Evolutionary conservation across 92 coral and sea anemone genomes (phyloP), one percentile per base, ranked within the genome.

Genomic region (Actinernus sp.): DNA sequence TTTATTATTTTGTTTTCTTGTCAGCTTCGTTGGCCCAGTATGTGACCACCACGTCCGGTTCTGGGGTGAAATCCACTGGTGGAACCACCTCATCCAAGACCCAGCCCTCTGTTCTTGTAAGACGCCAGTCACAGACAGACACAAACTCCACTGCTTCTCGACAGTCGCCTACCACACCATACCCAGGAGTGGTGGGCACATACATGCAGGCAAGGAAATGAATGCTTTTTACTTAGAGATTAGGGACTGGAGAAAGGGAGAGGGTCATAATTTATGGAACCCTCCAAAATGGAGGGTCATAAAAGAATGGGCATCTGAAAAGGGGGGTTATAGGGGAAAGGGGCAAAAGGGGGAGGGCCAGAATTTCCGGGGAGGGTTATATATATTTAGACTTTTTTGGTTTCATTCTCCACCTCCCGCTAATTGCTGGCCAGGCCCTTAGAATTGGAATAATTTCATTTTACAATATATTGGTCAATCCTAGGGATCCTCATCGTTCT

Each of bases 111-210:
- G 26, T 79, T 8, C 26, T 72, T 9, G 64, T 77, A 3, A 74
- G 92, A 31, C 87, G 88, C 19, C 68, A 67, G 19, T 80, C 89
- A 14, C 86, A 86, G 50, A 75, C 79, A 11, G 91, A 79, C 45
- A 47, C 6, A 14, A 34, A 6, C 41, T 25, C 60, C 29, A 56
- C 78, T 28, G 80, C 61, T 5, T 36, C 32, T 21, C 71, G 69
- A 18, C 89, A 75, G 73, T 65, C 97, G 24, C 84, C 92, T 0
- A 81, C 88, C 32, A 70, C 70, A 56, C 84, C 51, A 19, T 89
- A 81, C 45, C 58, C 87, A 2, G 84, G 88, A n/a, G 90, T 86
- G 31, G 79, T 85, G 52, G 91, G 91, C 26, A 76, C 96, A 3
- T 89, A 89, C 47, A 82, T 89, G 61, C 96, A 89, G 92, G 96